Base-by-base conservation (phyloP, 2,797 vertebrate genomes). In the Leptatherina wallacei region DNA sequence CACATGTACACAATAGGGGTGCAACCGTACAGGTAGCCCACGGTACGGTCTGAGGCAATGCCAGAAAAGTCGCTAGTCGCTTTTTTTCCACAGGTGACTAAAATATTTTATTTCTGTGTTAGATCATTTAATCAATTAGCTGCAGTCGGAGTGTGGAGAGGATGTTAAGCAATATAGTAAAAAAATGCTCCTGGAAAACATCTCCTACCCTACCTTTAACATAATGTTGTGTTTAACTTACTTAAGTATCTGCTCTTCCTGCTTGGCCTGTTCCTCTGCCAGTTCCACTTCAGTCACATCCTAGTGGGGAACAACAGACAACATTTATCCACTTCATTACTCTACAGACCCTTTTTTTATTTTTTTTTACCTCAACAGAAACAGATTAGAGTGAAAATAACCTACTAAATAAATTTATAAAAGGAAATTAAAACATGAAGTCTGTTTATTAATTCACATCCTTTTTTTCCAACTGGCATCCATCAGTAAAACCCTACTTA, bases 171-270 rank as follows among this genome's bases (percentile, higher is more conserved):
- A 27, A 27, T 27, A 27, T 27, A 27, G 24, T 27, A 27, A 27
- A 27, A 27, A 27, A 27, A 27, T 27, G 24, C 24, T 27, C 24
- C 24, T 27, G 24, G 24, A 27, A 27, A 27, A 27, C 24, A 27
- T 27, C 24, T 27, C 24, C 24, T 27, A 27, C 2, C 14, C 5
- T 52, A 24, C 36, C 5, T 0, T 16, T 14, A 56, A 47, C 12
- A 5, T 40, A 11, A 18, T 18, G 9, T 14, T 24, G 13, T 7
- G 49, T 30, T 32, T 3, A 24, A 89, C 96, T 94, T 83, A 99
- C 98, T 96, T 98, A 5, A 99, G 84, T 27, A 98, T 95, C 87
- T 96, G 96, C 24, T 97, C 96, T 77, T 99, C 98, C 69, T 95
- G 93, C 81, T 95, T 97, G 56, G 96, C 96, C 85, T 97, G 96